Evolutionary conservation across 2,797 vertebrate genomes (phyloP).

Genomic region (Acanthurus leucopareius): DNA sequence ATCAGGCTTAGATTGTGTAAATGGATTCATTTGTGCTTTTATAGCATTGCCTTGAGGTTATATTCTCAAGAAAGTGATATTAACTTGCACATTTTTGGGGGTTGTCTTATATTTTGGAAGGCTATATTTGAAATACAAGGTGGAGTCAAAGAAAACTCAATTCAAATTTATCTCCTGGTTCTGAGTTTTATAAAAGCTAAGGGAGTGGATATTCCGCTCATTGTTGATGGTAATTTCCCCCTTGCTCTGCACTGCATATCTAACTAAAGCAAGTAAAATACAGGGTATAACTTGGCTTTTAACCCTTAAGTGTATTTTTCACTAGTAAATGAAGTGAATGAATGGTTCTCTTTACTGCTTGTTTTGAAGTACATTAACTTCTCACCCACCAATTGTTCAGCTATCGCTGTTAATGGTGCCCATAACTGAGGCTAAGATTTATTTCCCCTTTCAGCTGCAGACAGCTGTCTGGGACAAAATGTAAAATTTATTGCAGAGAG

Average conservation of each 20-base stretch:
- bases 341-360: conserved; percentile 28
- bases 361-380: conserved; percentile 36
- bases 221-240: conserved; percentile 15
- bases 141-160: conserved; percentile 1
- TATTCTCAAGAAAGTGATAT: not conserved
- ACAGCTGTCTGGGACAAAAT: conserved; percentile 28
- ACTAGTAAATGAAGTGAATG: conserved; percentile 39
- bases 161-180: not conserved
- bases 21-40: conserved; percentile 3
- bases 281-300: conserved; percentile 33
- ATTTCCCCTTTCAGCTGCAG: conserved; percentile 45
- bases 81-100: not conserved
- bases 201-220: not conserved
- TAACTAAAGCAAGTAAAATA: conserved; percentile 30
- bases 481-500: conserved; percentile 26
- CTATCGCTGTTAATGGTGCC: conserved; percentile 51
- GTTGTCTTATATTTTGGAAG: not conserved
- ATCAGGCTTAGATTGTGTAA: not conserved
- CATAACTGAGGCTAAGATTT: conserved; percentile 60
- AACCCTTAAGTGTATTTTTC: conserved; percentile 25
- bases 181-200: not conserved
- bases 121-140: not conserved
- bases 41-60: not conserved
- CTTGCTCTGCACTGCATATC: conserved; percentile 18
- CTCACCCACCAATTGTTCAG: conserved; percentile 44